Conservation (phyloP, 2,888 invertebrate genomes). For the Ernsta delagoae region DNA sequence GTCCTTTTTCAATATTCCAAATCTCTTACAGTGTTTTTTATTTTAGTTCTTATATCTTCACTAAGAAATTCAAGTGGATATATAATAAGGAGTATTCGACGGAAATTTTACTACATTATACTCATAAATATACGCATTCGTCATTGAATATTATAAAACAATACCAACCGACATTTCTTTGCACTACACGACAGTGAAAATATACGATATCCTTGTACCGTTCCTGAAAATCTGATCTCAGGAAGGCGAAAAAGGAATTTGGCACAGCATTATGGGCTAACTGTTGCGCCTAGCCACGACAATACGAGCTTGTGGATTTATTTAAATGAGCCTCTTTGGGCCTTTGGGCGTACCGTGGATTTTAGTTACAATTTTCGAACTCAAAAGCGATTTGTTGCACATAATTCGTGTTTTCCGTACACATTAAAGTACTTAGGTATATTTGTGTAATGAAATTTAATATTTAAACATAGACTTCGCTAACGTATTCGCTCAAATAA, state of each 20-base stretch:
- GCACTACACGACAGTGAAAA: conserved; percentile 5
- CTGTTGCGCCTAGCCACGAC: conserved; percentile 64
- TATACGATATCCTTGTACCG: neutral
- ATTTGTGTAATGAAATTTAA: no score
- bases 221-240: conserved; percentile 13
- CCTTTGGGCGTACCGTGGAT: neutral
- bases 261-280: conserved; percentile 58
- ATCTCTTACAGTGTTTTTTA: no score
- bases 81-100: no score
- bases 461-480: no score
- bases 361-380: neutral
- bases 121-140: no score
- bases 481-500: no score
- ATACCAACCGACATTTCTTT: neutral
- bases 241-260: conserved; percentile 18
- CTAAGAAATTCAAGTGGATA: no score
- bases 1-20: no score
- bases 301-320: conserved; percentile 43
- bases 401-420: neutral
- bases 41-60: no score
- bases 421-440: no score
- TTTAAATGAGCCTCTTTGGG: conserved; percentile 10
- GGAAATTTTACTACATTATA: no score
- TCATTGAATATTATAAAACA: no score
- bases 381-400: neutral